A percentile compares a stretch with the other conserved stretches of the same genome.
Conservation (phyloP, 64 coral and sea anemone genomes). For the Acropora tenuis region DNA sequence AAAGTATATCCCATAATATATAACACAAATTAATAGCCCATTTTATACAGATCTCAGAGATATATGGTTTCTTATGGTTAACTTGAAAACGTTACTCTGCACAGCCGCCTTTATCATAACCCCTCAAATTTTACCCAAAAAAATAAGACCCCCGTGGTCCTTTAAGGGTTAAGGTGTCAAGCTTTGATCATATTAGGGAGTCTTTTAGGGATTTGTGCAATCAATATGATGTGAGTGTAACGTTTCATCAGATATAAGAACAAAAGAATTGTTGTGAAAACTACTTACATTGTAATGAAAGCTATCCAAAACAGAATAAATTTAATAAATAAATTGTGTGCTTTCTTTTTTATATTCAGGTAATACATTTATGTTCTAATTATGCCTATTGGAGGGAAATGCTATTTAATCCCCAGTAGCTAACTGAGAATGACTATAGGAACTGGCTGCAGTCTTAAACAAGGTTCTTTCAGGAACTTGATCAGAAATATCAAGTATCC, state of each 20-base stretch:
- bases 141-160: too few relatives aligned
- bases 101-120: too few relatives aligned
- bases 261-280: slow-evolving; percentile 46
- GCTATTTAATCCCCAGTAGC: slow-evolving; percentile 62
- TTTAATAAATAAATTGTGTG: slow-evolving; percentile 41
- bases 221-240: slow-evolving; percentile 59
- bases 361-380: slow-evolving; percentile 63
- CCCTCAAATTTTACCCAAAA: too few relatives aligned
- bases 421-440: slow-evolving; percentile 44
- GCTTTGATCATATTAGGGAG: slow-evolving; percentile 53
- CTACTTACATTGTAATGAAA: slow-evolving; percentile 39
- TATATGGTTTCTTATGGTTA: too few relatives aligned
- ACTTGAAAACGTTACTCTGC: too few relatives aligned
- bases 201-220: slow-evolving; percentile 52
- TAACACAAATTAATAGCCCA: too few relatives aligned
- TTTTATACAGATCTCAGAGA: too few relatives aligned
- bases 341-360: slow-evolving; percentile 70
- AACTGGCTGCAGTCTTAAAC: slow-evolving; percentile 28
- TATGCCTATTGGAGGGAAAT: slow-evolving; percentile 70
- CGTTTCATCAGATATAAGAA: slow-evolving; percentile 39
- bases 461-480: too few relatives aligned
- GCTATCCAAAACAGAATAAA: slow-evolving; percentile 57
- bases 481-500: too few relatives aligned
- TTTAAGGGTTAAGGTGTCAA: slow-evolving; percentile 13
- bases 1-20: too few relatives aligned